Evolutionary conservation across 2,113 vertebrate genomes (phyloP).

Genomic region (Deroptyus accipitrinus): DNA sequence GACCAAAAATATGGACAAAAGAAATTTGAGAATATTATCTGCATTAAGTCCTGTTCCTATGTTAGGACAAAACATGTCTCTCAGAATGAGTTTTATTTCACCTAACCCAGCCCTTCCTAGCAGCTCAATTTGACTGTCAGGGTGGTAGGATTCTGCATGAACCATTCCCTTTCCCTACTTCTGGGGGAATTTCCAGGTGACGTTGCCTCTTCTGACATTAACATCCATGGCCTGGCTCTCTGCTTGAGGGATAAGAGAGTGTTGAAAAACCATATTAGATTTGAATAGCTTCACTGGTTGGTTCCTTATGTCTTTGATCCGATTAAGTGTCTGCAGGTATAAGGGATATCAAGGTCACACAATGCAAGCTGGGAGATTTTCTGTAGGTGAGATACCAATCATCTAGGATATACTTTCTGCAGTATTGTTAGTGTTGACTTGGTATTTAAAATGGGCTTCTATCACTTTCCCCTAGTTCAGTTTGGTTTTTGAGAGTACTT

Average conservation of each 20-base stretch:
- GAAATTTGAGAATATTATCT: not conserved
- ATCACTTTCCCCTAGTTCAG: not conserved
- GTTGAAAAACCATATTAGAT: not conserved
- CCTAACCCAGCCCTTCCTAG: not conserved
- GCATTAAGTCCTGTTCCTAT: not conserved
- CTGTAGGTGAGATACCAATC: not conserved
- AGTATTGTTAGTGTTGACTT: not conserved
- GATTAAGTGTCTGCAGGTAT: not conserved
- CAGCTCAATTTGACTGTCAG: fast-evolving
- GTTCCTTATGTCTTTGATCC: not conserved
- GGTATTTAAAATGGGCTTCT: not conserved
- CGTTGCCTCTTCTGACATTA: not conserved
- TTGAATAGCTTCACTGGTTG: not conserved
- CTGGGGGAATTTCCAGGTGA: not conserved
- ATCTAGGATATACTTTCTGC: not conserved
- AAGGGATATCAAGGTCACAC: not conserved
- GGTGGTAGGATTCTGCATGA: not conserved
- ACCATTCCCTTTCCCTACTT: not conserved
- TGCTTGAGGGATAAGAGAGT: not conserved
- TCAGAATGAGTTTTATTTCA: not conserved
- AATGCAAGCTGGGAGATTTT: not conserved
- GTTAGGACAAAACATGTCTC: not conserved
- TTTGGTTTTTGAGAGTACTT: not conserved
- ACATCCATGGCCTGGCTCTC: not conserved
- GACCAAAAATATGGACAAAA: not conserved